phyloP scores from a whole-genome alignment of 2,113 vertebrate species.

The Todiramphus saurophagus region DNA sequence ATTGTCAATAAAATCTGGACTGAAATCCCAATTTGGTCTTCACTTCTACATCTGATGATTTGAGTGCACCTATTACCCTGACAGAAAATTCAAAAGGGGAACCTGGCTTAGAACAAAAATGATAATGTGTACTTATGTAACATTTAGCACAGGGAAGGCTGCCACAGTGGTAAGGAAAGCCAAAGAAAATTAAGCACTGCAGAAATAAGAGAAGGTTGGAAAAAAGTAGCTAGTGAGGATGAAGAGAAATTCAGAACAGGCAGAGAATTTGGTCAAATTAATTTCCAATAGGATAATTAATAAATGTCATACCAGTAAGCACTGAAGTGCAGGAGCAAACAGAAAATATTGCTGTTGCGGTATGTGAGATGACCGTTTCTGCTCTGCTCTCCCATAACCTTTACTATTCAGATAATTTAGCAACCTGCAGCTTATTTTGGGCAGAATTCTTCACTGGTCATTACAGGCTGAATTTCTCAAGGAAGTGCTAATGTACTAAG shows the following conservation, averaged over 20 bases:
- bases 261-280: neutral
- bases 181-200: neutral
- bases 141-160: neutral
- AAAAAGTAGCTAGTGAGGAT: neutral
- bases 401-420: neutral
- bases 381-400: neutral
- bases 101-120: neutral
- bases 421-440: neutral
- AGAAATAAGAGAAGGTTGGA: neutral
- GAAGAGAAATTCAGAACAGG: neutral
- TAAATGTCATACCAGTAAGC: neutral
- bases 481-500: neutral
- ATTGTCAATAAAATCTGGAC: conserved; percentile 14
- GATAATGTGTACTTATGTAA: neutral
- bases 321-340: neutral
- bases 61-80: neutral
- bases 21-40: conserved; percentile 6
- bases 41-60: neutral
- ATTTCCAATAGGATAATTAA: neutral
- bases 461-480: neutral
- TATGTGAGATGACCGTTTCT: neutral
- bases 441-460: neutral
- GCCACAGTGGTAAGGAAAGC: neutral
- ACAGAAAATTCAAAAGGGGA: neutral
- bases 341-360: neutral